A percentile compares a stretch with the other conserved stretches of the same genome.
Conservation (phyloP, 2,888 invertebrate genomes). For the Cephonodes hylas region DNA sequence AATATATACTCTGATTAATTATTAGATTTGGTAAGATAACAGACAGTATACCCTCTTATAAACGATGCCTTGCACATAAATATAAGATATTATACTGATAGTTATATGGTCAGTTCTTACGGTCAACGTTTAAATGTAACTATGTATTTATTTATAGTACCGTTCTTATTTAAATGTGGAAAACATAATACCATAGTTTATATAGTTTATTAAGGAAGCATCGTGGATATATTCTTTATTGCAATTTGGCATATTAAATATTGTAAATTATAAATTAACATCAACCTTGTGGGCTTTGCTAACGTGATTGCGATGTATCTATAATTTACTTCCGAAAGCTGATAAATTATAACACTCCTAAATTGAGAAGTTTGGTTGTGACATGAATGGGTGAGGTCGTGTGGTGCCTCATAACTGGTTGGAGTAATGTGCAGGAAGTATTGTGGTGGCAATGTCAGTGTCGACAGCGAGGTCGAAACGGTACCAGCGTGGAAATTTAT, state of each 20-base stretch:
- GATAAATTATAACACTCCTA: conserved; percentile 17
- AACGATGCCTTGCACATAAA: too few species aligned
- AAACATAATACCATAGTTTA: background rate
- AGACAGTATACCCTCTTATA: too few species aligned
- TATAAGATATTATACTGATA: too few species aligned
- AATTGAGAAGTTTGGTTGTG: conserved; percentile 20
- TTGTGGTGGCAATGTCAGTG: conserved; percentile 74
- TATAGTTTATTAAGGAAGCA: background rate
- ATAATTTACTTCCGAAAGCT: conserved; percentile 24
- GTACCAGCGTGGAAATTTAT: background rate
- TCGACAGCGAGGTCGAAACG: conserved; percentile 46
- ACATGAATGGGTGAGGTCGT: conserved; percentile 22
- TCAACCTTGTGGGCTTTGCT: background rate
- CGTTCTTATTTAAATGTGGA: too few species aligned
- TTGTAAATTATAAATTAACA: background rate
- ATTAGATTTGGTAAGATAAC: too few species aligned
- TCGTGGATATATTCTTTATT: background rate
- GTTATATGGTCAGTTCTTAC: too few species aligned
- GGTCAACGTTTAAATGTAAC: too few species aligned
- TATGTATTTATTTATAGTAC: too few species aligned
- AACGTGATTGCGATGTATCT: background rate
- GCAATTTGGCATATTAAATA: conserved; percentile 1
- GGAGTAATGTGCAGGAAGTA: conserved; percentile 56
- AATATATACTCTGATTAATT: too few species aligned
- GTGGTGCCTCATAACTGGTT: conserved; percentile 28